phyloP scores from a whole-genome alignment of 2,797 vertebrate genomes.

The Luscinia megarhynchos region DNA sequence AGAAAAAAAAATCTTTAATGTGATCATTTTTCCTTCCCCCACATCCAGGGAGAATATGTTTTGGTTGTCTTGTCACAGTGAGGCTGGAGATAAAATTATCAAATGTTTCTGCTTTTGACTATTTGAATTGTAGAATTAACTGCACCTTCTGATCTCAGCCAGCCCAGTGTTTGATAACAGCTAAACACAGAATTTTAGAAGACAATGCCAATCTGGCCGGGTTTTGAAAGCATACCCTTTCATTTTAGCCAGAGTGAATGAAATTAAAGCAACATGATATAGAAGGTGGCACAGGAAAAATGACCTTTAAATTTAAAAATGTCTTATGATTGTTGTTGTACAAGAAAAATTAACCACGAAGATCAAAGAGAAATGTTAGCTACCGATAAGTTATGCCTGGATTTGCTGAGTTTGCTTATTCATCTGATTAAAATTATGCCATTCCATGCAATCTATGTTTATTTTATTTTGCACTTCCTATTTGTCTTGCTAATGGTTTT shows the following conservation, averaged over 20 bases:
- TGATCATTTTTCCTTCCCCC: background rate
- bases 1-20: background rate
- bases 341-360: background rate
- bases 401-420: constrained; percentile 27
- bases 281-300: background rate
- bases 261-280: background rate
- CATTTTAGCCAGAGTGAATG: background rate
- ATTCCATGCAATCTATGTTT: background rate
- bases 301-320: background rate
- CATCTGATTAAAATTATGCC: constrained; percentile 19
- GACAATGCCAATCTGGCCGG: background rate
- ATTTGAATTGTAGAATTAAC: background rate
- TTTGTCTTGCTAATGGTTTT: constrained; percentile 18
- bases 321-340: background rate
- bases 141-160: background rate
- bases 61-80: background rate
- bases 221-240: background rate
- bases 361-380: background rate
- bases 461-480: background rate
- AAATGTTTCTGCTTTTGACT: background rate
- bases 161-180: background rate
- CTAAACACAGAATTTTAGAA: background rate
- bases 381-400: background rate
- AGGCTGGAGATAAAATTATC: constrained; percentile 16
- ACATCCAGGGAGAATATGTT: background rate